phyloP scores from a whole-genome alignment of 1,140 invertebrate genomes.

The Pseudomyrmex dendroicus region DNA sequence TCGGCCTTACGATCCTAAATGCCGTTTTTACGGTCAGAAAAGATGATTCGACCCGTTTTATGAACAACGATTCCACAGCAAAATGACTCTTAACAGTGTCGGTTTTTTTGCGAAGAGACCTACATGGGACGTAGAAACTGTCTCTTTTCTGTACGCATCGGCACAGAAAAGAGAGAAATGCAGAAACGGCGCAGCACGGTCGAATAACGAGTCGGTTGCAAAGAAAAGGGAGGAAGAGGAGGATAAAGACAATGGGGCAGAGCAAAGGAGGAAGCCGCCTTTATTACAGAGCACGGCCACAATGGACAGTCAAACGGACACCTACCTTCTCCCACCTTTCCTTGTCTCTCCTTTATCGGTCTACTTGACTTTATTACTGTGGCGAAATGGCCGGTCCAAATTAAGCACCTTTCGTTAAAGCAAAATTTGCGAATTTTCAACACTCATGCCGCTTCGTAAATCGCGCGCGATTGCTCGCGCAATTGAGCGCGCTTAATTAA shows the following conservation, averaged over 20 bases:
- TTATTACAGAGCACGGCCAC: conserved; percentile 76
- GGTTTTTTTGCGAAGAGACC: conserved; percentile 55
- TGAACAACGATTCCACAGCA: conserved; percentile 52
- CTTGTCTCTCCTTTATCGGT: conserved; percentile 74
- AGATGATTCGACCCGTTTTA: conserved; percentile 62
- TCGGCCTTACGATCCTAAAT: conserved; percentile 45
- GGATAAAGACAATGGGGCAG: conserved; percentile 69
- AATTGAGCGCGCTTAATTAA: conserved; percentile 62
- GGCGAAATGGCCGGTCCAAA: conserved; percentile 68
- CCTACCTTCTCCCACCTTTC: conserved; percentile 38
- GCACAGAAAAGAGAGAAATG: conserved; percentile 45
- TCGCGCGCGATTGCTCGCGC: conserved; percentile 46
- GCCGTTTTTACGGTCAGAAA: conserved; percentile 61
- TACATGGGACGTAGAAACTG: conserved; percentile 33
- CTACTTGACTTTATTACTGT: conserved; percentile 75
- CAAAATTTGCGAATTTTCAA: conserved; percentile 65
- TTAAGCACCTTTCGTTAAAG: conserved; percentile 72
- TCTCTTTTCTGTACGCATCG: not conserved
- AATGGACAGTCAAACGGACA: conserved; percentile 79
- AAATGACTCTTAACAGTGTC: conserved; percentile 70
- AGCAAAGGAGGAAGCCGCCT: conserved; percentile 74
- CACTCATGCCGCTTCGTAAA: conserved; percentile 51
- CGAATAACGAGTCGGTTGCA: conserved; percentile 70
- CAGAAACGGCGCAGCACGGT: conserved; percentile 30
- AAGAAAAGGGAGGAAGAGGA: conserved; percentile 31